Evolutionary conservation across 2,113 vertebrate genomes (phyloP), one percentile per base, ranked within the genome.

Genomic region (Macaca fascicularis): DNA sequence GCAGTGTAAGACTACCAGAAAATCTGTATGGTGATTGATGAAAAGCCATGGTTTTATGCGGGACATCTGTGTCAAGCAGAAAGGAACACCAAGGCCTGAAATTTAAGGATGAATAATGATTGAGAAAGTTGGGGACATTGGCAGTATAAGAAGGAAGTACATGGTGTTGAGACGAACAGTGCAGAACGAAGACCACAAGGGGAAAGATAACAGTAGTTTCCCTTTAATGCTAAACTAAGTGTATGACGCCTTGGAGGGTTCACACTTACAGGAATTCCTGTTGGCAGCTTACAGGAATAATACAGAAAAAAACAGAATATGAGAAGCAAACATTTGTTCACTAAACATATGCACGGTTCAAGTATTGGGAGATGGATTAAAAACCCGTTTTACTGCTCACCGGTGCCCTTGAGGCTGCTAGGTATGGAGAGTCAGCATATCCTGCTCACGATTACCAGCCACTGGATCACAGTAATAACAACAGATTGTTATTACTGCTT

Each of bases 191-290:
- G 59, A 83, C 17, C 14, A 13, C 25, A 57, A 30, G 3, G 69
- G 5, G 32, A 69, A 87, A 76, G 35, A 30, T n/a, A 17, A 27
- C 25, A 64, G 8, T 13, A 45, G 12, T 67, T 70, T 95, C 70
- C 10, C 8, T 69, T 81, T 76, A 81, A 43, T 8, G 25, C 81
- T 35, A 52, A 4, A 90, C 7, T 30, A 76, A 52, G 19, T 11
- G 0, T 27, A 23, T 75, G 17, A 9, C 10, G 5, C 30, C 11
- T 0, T n/a, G 23, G 17, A 52, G 13, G 50, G 14, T 50, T 4
- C 2, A 2, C 11, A 75, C 61, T 32, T 64, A 64, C 61, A 32
- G 61, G 27, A 30, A 32, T 64, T 64, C 61, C 27, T 64, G 27
- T 64, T 4, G 2, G 1, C 25, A 75, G 2, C 43, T 76, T 78